These are phyloP conservation scores for Prolemur simus DNA, from an alignment of 2,113 vertebrate genomes.

Conservation along the genomic window DNA sequence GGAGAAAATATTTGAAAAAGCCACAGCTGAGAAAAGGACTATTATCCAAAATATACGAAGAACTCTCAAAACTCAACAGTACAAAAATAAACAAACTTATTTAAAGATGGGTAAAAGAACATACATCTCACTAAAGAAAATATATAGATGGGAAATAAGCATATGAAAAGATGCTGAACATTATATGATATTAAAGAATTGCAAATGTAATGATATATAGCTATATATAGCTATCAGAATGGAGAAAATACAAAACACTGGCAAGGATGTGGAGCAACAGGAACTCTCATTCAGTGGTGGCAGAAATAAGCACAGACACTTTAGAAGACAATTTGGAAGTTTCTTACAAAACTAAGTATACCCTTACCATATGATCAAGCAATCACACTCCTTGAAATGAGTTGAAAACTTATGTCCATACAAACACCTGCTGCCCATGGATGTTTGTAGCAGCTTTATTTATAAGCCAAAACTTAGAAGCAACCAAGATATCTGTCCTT, in stretches of 20 bases:
- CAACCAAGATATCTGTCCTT: not conserved
- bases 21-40: not conserved
- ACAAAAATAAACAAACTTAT: not conserved
- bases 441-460: not conserved
- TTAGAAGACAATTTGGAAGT: not conserved
- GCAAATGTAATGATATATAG: not conserved
- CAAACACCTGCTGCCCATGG: not conserved
- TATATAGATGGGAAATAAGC: not conserved
- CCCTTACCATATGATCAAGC: not conserved
- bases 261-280: not conserved
- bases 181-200: not conserved
- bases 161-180: not conserved
- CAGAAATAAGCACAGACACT: not conserved
- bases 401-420: not conserved
- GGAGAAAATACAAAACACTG: not conserved
- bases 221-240: not conserved
- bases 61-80: not conserved
- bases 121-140: not conserved
- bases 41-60: not conserved
- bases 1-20: constrained; percentile 8
- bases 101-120: not conserved
- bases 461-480: not conserved
- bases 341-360: not conserved
- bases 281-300: not conserved
- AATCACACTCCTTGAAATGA: not conserved